Evolutionary conservation across 2,113 vertebrate genomes (phyloP), one percentile per base, ranked within the genome.

Genomic region (Lasiurus borealis): DNA sequence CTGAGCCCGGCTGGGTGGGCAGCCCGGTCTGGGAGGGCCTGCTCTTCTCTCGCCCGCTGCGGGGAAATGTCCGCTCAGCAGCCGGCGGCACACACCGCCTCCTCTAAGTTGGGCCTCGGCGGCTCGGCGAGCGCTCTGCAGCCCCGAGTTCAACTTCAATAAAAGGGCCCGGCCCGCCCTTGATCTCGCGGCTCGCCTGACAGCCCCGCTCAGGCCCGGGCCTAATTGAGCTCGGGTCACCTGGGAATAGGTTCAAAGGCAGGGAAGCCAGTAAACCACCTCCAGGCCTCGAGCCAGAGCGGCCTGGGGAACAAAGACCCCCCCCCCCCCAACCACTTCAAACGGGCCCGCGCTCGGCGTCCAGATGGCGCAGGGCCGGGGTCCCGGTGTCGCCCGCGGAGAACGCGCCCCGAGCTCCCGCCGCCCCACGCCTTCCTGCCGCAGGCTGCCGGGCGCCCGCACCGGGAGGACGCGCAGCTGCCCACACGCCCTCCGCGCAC

Each of bases 191-290:
- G 64, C 62, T 36, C 0, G 80, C 94, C 96, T 92, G 97, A 96
- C 96, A 93, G 97, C 76, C 64, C 29, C 0, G 57, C 92, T 80
- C 91, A n/a, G 91, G 78, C 83, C 78, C 12, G 0, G 66, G 95
- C 93, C 97, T 96, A 85, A 93, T 81, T 78, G 97, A 95, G 95
- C 85, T 54, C 27, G 13, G 90, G 93, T 97, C 97, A 97, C 97
- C 97, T 97, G 97, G 97, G 96, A 97, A 83, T 96, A 92, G 88
- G 95, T 97, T 97, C 97, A 97, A 97, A 97, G 97, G 95, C 97
- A 95, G 92, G 73, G 34, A 90, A 94, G 96, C 97, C 59, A 62
- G 93, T 95, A 96, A 97, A 97, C 95, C 95, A 95, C 96, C 96
- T 97, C 97, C 97, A 97, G 97, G 93, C 97, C 94, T 50, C 0